Conservation (phyloP, 1,140 invertebrate genomes). For the Ectropis grisescens region DNA sequence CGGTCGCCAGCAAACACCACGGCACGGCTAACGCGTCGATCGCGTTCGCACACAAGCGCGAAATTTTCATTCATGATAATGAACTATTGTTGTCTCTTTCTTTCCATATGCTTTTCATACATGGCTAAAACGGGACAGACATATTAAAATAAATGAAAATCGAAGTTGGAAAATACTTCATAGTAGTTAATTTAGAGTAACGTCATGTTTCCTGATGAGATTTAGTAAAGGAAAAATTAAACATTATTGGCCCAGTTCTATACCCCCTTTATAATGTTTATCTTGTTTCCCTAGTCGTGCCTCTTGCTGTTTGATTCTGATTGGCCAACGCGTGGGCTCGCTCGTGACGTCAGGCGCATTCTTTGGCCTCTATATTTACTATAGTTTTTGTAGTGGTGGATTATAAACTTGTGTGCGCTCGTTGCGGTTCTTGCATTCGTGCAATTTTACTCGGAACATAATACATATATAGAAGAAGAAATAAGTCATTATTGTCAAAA, state of each 20-base stretch:
- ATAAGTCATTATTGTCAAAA: no score
- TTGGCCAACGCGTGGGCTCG: constrained; percentile 63
- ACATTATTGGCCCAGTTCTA: no score
- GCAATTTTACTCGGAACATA: neutral
- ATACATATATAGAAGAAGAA: no score
- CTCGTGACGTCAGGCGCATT: constrained; percentile 59
- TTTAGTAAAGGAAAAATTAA: no score
- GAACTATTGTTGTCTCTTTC: constrained; percentile 49
- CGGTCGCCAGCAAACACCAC: constrained; percentile 1
- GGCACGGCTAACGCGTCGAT: constrained; percentile 25
- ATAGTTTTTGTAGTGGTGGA: constrained; percentile 26
- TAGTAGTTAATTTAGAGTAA: no score
- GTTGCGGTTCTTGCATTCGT: constrained; percentile 1
- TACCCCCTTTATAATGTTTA: no score
- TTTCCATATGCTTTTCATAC: constrained; percentile 10
- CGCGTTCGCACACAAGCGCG: constrained; percentile 36
- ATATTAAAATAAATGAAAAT: no score
- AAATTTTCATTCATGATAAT: constrained; percentile 61
- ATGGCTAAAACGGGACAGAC: constrained; percentile 29
- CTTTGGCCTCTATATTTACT: constrained; percentile 51
- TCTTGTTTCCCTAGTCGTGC: constrained; percentile 26
- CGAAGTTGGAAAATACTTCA: no score
- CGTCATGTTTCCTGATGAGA: no score
- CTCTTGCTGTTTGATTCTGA: constrained; percentile 46
- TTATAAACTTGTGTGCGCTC: constrained; percentile 4